A percentile compares a stretch with the other conserved stretches of the same genome.
Conservation (phyloP, 2,888 invertebrate genomes). For the Bellardia pandia region DNA sequence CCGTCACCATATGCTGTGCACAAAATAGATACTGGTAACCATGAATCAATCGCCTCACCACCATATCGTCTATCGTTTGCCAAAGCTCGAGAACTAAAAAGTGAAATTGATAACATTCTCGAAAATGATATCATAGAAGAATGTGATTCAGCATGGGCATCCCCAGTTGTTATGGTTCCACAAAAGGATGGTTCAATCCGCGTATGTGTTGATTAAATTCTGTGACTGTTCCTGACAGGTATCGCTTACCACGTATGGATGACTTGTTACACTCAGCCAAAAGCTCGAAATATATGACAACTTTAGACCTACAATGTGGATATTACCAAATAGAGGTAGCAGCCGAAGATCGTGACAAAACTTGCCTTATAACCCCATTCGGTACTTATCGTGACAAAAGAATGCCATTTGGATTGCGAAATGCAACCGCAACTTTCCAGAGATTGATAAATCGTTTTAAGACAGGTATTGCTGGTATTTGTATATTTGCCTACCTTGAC, state of each 20-base stretch:
- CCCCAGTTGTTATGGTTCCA: no score
- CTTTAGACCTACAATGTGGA: conserved; percentile 25
- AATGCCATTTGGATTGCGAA: conserved; percentile 6
- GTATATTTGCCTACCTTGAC: conserved; percentile 31
- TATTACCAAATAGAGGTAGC: conserved; percentile 36
- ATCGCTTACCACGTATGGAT: conserved; percentile 82
- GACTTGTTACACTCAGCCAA: conserved; percentile 80
- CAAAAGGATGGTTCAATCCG: no score
- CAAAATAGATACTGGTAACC: no score
- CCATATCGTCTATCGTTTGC: no score
- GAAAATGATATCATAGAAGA: no score
- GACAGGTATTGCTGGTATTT: conserved; percentile 1
- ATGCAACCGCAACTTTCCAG: conserved; percentile 32
- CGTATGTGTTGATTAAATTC: no score
- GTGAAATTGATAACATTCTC: no score
- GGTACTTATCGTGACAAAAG: conserved; percentile 22
- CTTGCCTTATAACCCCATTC: conserved; percentile 13
- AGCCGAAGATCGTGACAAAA: conserved; percentile 27
- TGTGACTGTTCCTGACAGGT: no score
- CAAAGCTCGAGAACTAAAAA: no score
- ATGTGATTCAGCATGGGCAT: no score
- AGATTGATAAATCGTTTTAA: conserved; percentile 40
- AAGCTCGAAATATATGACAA: conserved; percentile 5
- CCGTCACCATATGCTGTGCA: no score
- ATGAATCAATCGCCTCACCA: no score